Conservation (phyloP, 2,888 invertebrate species). For the Tetanocera ferruginea region DNA sequence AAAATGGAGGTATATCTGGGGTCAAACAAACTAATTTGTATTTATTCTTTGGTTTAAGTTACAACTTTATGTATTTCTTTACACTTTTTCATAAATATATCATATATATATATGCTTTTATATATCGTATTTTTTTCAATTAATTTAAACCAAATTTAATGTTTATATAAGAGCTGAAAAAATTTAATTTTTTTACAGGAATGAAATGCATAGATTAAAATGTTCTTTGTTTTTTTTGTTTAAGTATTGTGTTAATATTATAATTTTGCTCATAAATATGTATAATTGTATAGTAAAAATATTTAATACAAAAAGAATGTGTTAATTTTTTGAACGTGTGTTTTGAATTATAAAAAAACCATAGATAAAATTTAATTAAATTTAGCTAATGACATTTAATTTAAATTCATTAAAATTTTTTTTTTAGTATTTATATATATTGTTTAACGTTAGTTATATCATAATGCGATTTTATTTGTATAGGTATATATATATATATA, state of each 20-base stretch:
- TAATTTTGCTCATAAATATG: neutral
- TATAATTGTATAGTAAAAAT: no score
- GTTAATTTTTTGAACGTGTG: neutral
- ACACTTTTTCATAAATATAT: slow-evolving; percentile 18
- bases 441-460: slow-evolving; percentile 20
- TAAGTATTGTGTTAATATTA: neutral
- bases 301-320: neutral
- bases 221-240: neutral
- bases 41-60: slow-evolving; percentile 42
- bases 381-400: slow-evolving; percentile 16
- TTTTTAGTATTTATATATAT: slow-evolving; percentile 26
- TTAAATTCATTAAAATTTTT: slow-evolving; percentile 28
- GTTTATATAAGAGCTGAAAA: neutral
- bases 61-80: slow-evolving; percentile 11
- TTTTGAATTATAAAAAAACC: neutral
- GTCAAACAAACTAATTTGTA: slow-evolving; percentile 42
- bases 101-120: slow-evolving; percentile 1
- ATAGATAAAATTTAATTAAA: slow-evolving; percentile 7
- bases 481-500: slow-evolving; percentile 41
- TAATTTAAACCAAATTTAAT: neutral
- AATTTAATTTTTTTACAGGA: slow-evolving; percentile 28
- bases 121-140: neutral
- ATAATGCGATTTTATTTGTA: slow-evolving; percentile 17
- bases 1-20: slow-evolving; percentile 45
- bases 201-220: slow-evolving; percentile 1